Evolutionary conservation across 2,888 invertebrate genomes (phyloP).

Genomic region (Himalopsyche japonica): DNA sequence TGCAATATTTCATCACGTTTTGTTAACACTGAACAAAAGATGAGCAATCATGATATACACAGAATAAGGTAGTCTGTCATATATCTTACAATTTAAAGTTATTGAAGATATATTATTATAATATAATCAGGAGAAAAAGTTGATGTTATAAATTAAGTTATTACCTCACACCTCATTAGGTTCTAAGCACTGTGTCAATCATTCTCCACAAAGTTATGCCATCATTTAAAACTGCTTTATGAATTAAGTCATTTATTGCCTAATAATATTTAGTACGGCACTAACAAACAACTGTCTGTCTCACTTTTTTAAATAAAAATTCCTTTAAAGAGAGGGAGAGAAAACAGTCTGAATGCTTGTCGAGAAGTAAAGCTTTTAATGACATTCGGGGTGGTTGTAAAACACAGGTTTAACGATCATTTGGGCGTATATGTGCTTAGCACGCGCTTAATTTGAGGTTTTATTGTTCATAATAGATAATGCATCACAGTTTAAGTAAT

Average conservation of each 20-base stretch:
- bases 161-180: neutral
- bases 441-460: slow-evolving; percentile 31
- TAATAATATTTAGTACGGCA: slow-evolving; percentile 16
- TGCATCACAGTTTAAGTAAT: slow-evolving; percentile 22
- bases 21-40: too few relatives aligned
- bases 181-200: slow-evolving; percentile 11
- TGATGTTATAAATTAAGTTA: neutral
- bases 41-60: too few relatives aligned
- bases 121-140: too few relatives aligned
- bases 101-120: too few relatives aligned
- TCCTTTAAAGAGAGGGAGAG: slow-evolving; percentile 9
- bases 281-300: neutral
- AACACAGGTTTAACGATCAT: slow-evolving; percentile 28
- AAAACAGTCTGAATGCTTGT: neutral
- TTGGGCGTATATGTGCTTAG: slow-evolving; percentile 25
- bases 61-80: too few relatives aligned
- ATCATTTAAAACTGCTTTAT: slow-evolving; percentile 28
- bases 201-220: slow-evolving; percentile 15
- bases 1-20: too few relatives aligned
- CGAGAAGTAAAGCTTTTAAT: slow-evolving; percentile 28
- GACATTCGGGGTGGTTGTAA: slow-evolving; percentile 34
- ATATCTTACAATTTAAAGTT: too few relatives aligned
- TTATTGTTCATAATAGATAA: slow-evolving; percentile 35
- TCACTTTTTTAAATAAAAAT: neutral
- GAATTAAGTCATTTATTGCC: slow-evolving; percentile 27